phyloP scores from a whole-genome alignment of 2,113 vertebrate species.

The Coptodon rendalli region DNA sequence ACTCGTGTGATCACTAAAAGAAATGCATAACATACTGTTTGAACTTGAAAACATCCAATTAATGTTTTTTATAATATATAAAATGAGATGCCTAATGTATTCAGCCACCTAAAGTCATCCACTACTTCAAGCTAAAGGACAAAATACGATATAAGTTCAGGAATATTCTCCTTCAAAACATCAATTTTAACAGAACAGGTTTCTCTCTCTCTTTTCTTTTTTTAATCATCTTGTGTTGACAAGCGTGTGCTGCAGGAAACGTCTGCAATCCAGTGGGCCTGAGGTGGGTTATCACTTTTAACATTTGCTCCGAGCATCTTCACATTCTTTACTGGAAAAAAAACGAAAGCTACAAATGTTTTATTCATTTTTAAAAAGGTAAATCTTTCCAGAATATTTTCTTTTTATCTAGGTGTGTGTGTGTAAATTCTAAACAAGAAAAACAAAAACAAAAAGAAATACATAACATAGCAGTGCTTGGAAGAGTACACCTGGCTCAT shows the following conservation, averaged over 20 bases:
- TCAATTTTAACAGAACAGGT: constrained; percentile 58
- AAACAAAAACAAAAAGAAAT: constrained; percentile 33
- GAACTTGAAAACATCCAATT: constrained; percentile 67
- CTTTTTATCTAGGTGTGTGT: constrained; percentile 43
- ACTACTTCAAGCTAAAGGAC: constrained; percentile 74
- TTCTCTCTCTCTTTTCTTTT: background rate
- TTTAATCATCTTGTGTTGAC: constrained; percentile 16
- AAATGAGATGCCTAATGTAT: constrained; percentile 62
- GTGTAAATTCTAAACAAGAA: constrained; percentile 65
- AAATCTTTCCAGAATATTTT: constrained; percentile 48
- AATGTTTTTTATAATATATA: constrained; percentile 53
- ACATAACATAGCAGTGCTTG: constrained; percentile 71
- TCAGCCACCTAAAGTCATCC: constrained; percentile 70
- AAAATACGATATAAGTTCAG: constrained; percentile 68
- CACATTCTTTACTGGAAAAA: constrained; percentile 66
- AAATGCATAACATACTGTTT: constrained; percentile 67
- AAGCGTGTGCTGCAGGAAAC: constrained; percentile 52
- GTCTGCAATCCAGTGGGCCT: constrained; percentile 58
- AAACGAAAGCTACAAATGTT: constrained; percentile 58
- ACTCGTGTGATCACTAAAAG: constrained; percentile 61
- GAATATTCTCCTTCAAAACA: constrained; percentile 61
- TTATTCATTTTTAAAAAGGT: constrained; percentile 58
- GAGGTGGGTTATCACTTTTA: constrained; percentile 45
- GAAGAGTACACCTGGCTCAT: constrained; percentile 47
- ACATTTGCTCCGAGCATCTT: constrained; percentile 48